Conservation (phyloP, 2,113 vertebrate genomes). For the Halichoerus grypus region DNA sequence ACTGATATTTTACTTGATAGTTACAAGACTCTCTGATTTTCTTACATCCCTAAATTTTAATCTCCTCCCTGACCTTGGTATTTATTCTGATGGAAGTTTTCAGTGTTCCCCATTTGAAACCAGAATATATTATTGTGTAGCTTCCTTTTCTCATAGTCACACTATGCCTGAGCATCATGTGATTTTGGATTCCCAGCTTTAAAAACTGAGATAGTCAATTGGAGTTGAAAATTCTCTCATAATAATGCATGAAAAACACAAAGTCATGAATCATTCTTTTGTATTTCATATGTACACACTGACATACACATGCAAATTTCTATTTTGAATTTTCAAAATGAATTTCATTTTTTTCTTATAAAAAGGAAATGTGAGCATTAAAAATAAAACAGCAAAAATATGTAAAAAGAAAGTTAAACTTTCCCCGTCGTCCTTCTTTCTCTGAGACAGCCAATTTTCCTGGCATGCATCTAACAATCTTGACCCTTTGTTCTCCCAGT, state of each 20-base stretch:
- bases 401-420: not conserved
- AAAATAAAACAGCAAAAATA: not conserved
- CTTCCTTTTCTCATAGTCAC: not conserved
- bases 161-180: not conserved
- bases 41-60: not conserved
- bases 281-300: not conserved
- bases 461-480: not conserved
- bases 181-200: not conserved
- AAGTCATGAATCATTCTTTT: not conserved
- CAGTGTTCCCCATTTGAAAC: not conserved
- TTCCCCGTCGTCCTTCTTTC: not conserved
- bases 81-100: not conserved
- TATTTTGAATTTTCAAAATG: not conserved
- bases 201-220: not conserved
- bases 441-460: not conserved
- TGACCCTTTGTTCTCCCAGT: not conserved
- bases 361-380: not conserved
- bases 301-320: not conserved
- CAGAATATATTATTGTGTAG: not conserved
- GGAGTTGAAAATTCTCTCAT: not conserved
- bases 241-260: not conserved
- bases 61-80: not conserved
- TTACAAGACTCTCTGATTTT: not conserved
- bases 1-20: not conserved
- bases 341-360: not conserved